Base-by-base conservation (phyloP, 2,888 invertebrate species). In the Exocentrus adspersus region DNA sequence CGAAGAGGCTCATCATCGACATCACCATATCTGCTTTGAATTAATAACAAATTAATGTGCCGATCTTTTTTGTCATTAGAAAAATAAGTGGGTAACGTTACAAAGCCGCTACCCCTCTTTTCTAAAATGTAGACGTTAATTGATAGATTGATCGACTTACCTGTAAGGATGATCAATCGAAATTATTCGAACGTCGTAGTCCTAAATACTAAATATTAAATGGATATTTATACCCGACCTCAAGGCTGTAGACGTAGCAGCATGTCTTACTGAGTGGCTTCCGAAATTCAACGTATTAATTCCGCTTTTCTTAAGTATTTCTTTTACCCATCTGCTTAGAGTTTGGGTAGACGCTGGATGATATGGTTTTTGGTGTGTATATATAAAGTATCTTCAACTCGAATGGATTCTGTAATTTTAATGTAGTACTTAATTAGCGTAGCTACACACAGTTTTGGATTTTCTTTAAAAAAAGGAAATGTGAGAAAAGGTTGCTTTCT, bases 251-350 rank as follows among this genome's bases (percentile, higher is more conserved):
- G 64, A 67, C 6, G 67, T 67, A n/a, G 56, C 30, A 2, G 67
- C 66, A 12, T 69, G 64, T 12, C 68, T 17, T 5, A 62, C 62
- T 17, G 54, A 61, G 43, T 68, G 48, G 2, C 57, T 64, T 4
- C 48, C 43, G 53, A 64, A 67, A 10, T 43, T 60, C 10, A 16
- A 30, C 20, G 32, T 30, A 45, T 69, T 46, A n/a, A 67, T 53
- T n/a, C 62, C 62, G 28, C 64, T 65, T n/a, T 65, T 61, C 37
- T 62, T 45, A 43, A 68, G 56, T 5, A 32, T 30, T 10, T 6
- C 10, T 42, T 65, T 69, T 2, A 69, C 21, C 69, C 65, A 68
- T 21, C 60, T 48, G 41, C 65, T 65, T 2, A 69, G 17, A 1
- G 64, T 67, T 37, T 68, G 69, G 6, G 62, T 24, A 4, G 68